Conservation (phyloP, 1,140 invertebrate species). For the Drosophila kurseongensis region DNA sequence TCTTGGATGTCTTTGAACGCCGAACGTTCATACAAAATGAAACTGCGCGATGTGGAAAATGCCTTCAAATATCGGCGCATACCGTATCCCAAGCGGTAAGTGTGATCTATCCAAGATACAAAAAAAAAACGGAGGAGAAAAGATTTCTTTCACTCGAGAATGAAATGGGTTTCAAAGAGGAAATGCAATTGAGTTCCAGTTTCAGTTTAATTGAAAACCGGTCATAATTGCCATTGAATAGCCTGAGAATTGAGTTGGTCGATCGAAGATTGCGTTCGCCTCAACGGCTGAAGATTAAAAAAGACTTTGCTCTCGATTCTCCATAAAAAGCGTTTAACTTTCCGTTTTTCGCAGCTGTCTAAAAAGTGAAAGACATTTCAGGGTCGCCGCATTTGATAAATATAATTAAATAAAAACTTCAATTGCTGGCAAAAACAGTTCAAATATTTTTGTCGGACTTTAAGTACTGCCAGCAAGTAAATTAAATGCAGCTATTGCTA, state of each 20-base stretch:
- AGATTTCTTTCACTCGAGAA: constrained; percentile 27
- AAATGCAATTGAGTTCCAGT: constrained; percentile 53
- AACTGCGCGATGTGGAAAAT: constrained; percentile 81
- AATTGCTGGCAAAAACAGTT: constrained; percentile 34
- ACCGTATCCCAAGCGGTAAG: constrained; percentile 84
- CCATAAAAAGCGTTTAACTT: constrained; percentile 55
- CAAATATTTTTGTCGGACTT: constrained; percentile 27
- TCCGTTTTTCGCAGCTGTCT: constrained; percentile 66
- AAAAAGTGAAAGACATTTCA: constrained; percentile 44
- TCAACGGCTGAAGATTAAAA: constrained; percentile 16
- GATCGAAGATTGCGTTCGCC: constrained; percentile 36
- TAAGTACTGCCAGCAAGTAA: constrained; percentile 31
- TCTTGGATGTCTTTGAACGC: constrained; percentile 56
- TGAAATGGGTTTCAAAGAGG: constrained; percentile 15
- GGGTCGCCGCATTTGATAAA: constrained; percentile 37
- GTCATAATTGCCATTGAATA: constrained; percentile 66
- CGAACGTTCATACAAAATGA: constrained; percentile 81
- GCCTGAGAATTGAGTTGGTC: constrained; percentile 31
- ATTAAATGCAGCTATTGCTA: constrained; percentile 35
- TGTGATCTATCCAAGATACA: constrained; percentile 23
- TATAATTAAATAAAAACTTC: constrained; percentile 33
- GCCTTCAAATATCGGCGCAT: constrained; percentile 82
- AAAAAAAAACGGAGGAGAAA: constrained; percentile 7
- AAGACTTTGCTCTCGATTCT: constrained; percentile 57
- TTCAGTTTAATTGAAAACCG: constrained; percentile 66